Conservation (phyloP, 2,113 vertebrate species). For the Australoheros scitulus region DNA sequence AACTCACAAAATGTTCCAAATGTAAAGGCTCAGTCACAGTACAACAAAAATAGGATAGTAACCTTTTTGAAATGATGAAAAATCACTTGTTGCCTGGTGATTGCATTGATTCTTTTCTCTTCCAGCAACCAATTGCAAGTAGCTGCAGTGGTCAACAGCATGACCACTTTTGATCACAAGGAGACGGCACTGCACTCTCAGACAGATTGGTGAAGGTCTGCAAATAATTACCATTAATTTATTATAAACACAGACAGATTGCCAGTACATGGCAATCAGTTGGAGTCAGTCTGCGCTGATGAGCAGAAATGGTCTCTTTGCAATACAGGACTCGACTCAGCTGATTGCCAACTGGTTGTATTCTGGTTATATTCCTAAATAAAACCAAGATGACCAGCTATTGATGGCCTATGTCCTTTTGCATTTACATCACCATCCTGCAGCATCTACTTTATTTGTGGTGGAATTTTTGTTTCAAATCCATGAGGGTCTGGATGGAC, state of each 20-base stretch:
- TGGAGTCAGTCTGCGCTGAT: not conserved
- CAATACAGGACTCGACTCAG: not conserved
- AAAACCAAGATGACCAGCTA: not conserved
- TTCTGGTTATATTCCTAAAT: not conserved
- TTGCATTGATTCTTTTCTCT: too few relatives aligned
- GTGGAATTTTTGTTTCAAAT: not conserved
- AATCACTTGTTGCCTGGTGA: too few relatives aligned
- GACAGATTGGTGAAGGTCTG: not conserved
- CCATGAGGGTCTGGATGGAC: not conserved
- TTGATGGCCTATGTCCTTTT: too few relatives aligned
- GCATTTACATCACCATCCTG: not conserved
- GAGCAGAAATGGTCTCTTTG: not conserved
- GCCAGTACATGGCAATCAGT: not conserved
- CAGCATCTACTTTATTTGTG: not conserved
- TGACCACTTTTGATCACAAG: too few relatives aligned
- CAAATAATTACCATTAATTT: not conserved
- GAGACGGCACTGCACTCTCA: not conserved
- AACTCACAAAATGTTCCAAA: not conserved
- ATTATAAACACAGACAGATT: not conserved
- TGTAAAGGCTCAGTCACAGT: not conserved
- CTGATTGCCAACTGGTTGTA: not conserved
- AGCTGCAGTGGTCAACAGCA: not conserved
- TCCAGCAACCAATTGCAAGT: not conserved
- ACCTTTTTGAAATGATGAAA: too few relatives aligned
- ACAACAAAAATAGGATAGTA: not conserved